Conservation (phyloP, 2,113 vertebrate genomes). For the Phyllostomus discolor region DNA sequence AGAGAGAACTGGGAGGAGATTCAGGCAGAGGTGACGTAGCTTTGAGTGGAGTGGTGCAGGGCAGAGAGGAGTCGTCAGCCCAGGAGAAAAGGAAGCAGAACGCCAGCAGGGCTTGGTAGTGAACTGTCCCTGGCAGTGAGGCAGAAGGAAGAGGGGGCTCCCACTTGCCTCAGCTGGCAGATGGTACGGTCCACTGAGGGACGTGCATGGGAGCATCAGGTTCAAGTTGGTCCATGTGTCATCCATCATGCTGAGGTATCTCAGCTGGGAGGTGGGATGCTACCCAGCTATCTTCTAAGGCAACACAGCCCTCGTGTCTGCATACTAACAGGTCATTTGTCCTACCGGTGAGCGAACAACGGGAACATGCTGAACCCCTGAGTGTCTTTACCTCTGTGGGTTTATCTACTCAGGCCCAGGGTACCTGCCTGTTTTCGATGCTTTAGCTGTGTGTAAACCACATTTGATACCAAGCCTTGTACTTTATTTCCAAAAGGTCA, state of each 20-base stretch:
- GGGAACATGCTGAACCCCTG: too few relatives aligned
- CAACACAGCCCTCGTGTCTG: too few relatives aligned
- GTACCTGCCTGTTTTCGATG: neutral
- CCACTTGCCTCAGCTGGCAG: too few relatives aligned
- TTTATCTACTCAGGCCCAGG: neutral
- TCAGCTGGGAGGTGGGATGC: neutral
- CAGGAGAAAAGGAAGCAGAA: neutral
- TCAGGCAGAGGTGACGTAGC: too few relatives aligned
- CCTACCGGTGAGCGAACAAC: neutral
- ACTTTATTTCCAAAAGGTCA: neutral
- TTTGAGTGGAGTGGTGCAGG: neutral
- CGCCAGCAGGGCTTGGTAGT: neutral
- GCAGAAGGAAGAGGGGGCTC: neutral
- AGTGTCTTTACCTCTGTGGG: too few relatives aligned
- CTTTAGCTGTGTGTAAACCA: neutral
- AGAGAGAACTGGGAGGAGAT: neutral
- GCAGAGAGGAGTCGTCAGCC: neutral
- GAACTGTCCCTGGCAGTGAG: accelerated
- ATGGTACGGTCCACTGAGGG: accelerated
- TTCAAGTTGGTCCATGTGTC: neutral
- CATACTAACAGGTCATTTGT: too few relatives aligned
- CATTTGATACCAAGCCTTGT: neutral
- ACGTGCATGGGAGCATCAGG: neutral
- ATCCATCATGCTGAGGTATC: accelerated
- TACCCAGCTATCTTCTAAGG: neutral